Percentiles rank a stretch among this genome's conserved stretches.
Evolutionary conservation across 2,113 vertebrate genomes (phyloP).

Genomic region (Corvus cornix): DNA sequence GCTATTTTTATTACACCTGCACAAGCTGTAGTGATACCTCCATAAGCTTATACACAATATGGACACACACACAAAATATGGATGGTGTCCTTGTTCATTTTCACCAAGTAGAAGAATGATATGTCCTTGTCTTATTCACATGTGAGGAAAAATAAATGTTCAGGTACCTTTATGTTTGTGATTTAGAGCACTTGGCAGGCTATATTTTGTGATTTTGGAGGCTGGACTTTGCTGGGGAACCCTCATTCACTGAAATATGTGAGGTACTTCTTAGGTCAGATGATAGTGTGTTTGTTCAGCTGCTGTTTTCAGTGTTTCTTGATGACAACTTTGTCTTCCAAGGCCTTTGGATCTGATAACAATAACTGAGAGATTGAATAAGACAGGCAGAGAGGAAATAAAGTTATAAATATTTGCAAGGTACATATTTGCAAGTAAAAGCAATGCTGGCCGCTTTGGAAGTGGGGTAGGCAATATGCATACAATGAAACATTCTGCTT

Average conservation of each 20-base stretch:
- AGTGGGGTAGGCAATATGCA: not conserved
- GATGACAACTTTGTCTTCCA: not conserved
- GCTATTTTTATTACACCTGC: not conserved
- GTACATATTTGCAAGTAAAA: slow-evolving; percentile 1
- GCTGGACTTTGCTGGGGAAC: not conserved
- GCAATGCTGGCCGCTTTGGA: not conserved
- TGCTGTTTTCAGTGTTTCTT: not conserved
- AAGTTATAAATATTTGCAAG: slow-evolving; percentile 31
- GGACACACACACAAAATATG: not conserved
- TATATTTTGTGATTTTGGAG: not conserved
- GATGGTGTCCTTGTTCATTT: not conserved
- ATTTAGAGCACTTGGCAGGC: not conserved
- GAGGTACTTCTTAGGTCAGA: not conserved
- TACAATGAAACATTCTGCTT: slow-evolving; percentile 44
- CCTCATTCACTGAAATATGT: not conserved
- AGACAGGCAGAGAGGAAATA: slow-evolving; percentile 18
- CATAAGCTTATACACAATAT: not conserved
- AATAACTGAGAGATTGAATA: not conserved
- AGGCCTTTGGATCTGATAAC: not conserved
- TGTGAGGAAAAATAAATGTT: not conserved
- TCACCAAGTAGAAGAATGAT: not conserved
- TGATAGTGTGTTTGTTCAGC: not conserved
- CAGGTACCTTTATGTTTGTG: not conserved
- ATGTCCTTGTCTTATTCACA: not conserved
- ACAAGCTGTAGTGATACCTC: not conserved